Evolutionary conservation across 2,888 invertebrate species (phyloP).

Genomic region (Chrysolina americana): DNA sequence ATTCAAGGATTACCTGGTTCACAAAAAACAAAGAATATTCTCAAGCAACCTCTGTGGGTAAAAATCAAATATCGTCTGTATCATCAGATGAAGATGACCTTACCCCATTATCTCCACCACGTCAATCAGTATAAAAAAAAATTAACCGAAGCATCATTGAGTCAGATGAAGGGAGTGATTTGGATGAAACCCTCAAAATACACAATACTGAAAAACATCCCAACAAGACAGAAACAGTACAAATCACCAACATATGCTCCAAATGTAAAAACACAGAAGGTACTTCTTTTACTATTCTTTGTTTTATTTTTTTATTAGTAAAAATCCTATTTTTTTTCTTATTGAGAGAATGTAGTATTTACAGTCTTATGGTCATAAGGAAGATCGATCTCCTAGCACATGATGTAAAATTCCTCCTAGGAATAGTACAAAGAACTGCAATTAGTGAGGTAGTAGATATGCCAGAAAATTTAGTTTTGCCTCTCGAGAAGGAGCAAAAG

Average conservation of each 20-base stretch:
- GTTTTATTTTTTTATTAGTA: not conserved
- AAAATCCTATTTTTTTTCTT: not conserved
- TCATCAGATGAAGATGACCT: not conserved
- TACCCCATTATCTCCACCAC: not conserved
- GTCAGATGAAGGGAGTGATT: not conserved
- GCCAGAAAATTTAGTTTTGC: not conserved
- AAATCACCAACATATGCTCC: not conserved
- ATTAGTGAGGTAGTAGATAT: not conserved
- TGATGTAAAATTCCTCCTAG: no score
- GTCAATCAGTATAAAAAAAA: not conserved
- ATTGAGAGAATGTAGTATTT: no score
- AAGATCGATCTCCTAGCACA: slow-evolving; percentile 1
- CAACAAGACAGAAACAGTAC: no score
- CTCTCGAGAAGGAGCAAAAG: not conserved
- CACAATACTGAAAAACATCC: not conserved
- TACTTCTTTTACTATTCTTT: not conserved
- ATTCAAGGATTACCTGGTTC: slow-evolving; percentile 4
- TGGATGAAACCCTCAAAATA: not conserved
- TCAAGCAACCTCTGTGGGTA: not conserved
- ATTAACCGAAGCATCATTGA: not conserved
- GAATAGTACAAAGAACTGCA: not conserved
- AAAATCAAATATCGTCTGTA: not conserved
- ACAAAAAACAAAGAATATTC: not conserved
- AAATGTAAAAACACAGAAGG: not conserved
- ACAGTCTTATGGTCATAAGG: not conserved